Evolutionary conservation across 2,888 invertebrate species (phyloP).

Genomic region (Eupithecia pulchellata): DNA sequence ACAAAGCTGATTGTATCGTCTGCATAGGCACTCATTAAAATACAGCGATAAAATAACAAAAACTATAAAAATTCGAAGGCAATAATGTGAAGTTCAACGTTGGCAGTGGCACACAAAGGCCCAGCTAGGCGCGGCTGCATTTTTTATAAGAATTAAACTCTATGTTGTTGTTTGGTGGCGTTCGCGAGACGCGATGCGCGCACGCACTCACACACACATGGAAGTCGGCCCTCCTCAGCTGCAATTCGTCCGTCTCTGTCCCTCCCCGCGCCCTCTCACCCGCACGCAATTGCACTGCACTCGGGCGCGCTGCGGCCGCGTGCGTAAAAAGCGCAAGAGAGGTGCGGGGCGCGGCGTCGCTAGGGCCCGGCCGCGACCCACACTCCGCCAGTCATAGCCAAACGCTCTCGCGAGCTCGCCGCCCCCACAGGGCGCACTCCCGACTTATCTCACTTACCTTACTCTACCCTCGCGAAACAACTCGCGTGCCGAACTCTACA

Average conservation of each 20-base stretch:
- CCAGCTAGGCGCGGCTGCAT: slow-evolving; percentile 68
- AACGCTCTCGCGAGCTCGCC: slow-evolving; percentile 80
- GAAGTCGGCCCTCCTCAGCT: slow-evolving; percentile 76
- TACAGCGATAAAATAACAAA: slow-evolving; percentile 31
- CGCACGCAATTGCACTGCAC: slow-evolving; percentile 85
- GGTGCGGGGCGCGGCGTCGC: slow-evolving; percentile 68
- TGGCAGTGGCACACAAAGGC: slow-evolving; percentile 79
- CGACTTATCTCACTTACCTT: slow-evolving; percentile 32
- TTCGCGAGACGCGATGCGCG: slow-evolving; percentile 57
- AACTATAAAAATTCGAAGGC: slow-evolving; percentile 60
- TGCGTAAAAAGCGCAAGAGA: slow-evolving; percentile 85
- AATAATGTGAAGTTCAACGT: slow-evolving; percentile 75
- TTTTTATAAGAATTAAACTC: slow-evolving; percentile 80
- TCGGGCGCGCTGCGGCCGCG: slow-evolving; percentile 71
- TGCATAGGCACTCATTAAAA: slow-evolving; percentile 12
- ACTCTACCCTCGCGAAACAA: slow-evolving; percentile 66
- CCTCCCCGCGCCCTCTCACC: slow-evolving; percentile 64
- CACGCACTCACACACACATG: slow-evolving; percentile 77
- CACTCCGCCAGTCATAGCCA: slow-evolving; percentile 70
- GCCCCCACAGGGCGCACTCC: slow-evolving; percentile 76
- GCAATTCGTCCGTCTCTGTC: slow-evolving; percentile 76
- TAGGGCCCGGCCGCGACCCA: slow-evolving; percentile 60
- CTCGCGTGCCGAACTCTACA: slow-evolving; percentile 72
- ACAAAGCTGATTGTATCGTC: not conserved
- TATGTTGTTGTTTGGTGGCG: slow-evolving; percentile 69